phyloP scores from a whole-genome alignment of 2,113 vertebrate species.

The Enhydra lutris region DNA sequence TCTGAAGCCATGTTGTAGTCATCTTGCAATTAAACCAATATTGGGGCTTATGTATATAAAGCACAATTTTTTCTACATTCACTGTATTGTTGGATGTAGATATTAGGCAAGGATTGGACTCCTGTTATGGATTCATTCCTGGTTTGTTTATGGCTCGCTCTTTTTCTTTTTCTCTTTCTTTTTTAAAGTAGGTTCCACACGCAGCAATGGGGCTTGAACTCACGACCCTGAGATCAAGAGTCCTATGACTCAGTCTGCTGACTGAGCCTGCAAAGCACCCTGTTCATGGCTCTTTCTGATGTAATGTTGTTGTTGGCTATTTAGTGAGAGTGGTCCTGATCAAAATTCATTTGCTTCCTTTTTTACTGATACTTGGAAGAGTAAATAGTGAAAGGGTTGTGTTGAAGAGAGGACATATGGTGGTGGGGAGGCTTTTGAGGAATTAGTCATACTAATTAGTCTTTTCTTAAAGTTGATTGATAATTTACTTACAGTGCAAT shows the following conservation, averaged over 20 bases:
- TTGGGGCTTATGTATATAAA: not conserved
- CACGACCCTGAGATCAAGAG: not conserved
- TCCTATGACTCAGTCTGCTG: not conserved
- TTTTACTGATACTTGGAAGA: conserved; percentile 5
- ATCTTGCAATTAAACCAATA: not conserved
- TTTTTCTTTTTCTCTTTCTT: not conserved
- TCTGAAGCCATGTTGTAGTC: not conserved
- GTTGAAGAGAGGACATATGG: not conserved
- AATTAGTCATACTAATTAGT: not conserved
- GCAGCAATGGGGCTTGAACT: not conserved
- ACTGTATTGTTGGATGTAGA: not conserved
- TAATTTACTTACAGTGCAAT: not conserved
- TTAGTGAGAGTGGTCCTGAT: not conserved
- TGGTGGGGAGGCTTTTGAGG: not conserved
- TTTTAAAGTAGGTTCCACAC: not conserved
- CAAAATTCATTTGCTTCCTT: not conserved
- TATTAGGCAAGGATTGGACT: not conserved
- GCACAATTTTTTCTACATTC: not conserved
- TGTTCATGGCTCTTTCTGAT: not conserved
- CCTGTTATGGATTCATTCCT: not conserved
- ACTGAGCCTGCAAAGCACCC: not conserved
- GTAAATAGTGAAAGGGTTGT: not conserved
- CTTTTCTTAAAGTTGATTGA: not conserved
- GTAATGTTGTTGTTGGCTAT: not conserved
- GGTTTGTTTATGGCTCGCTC: not conserved